These are phyloP conservation scores for Lasioglossum villosulum DNA, from an alignment of 2,888 invertebrate species.

Conservation along the genomic window DNA sequence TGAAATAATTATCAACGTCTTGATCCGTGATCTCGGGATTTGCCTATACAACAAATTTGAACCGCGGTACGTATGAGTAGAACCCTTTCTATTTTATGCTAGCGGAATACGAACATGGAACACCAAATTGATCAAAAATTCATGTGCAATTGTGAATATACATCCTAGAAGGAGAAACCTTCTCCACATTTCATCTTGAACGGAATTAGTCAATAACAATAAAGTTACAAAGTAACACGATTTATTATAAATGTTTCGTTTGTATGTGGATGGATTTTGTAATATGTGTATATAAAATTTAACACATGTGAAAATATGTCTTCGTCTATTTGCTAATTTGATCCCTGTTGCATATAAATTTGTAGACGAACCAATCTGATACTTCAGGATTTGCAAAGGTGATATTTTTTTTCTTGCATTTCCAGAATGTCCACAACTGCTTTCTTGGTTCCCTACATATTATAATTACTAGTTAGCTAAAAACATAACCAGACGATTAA, in stretches of 20 bases:
- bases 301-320: neutral
- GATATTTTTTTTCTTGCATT: slow-evolving; percentile 59
- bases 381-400: slow-evolving; percentile 74
- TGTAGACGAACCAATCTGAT: slow-evolving; percentile 69
- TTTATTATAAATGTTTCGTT: neutral
- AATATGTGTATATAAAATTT: neutral
- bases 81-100: too few relatives aligned
- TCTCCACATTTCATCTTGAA: neutral
- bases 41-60: too few relatives aligned
- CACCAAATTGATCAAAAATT: too few relatives aligned
- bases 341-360: slow-evolving; percentile 43
- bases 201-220: neutral
- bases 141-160: too few relatives aligned
- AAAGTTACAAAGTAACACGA: neutral
- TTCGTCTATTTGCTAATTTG: neutral
- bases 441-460: slow-evolving; percentile 13
- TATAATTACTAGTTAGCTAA: neutral
- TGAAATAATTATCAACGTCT: too few relatives aligned
- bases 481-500: neutral
- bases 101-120: too few relatives aligned
- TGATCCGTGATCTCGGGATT: too few relatives aligned
- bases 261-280: neutral
- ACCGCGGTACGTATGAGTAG: too few relatives aligned
- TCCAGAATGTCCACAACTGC: slow-evolving; percentile 17
- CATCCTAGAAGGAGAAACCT: too few relatives aligned